phyloP scores from a whole-genome alignment of 2,888 invertebrate genomes.

The Drosophila hamatofila region DNA sequence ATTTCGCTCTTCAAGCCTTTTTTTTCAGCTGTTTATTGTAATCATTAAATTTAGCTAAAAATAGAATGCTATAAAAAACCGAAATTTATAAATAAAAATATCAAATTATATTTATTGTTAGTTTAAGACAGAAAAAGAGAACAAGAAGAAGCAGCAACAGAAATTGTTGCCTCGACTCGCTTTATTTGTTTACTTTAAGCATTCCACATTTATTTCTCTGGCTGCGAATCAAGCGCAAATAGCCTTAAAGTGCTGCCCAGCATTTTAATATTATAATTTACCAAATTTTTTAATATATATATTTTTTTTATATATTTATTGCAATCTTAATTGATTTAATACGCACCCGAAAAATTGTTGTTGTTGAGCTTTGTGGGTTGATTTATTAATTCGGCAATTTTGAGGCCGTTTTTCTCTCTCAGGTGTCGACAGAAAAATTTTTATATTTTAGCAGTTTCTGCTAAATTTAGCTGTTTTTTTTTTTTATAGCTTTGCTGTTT shows the following conservation, averaged over 20 bases:
- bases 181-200: slow-evolving; percentile 44
- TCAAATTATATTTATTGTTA: slow-evolving; percentile 48
- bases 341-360: slow-evolving; percentile 79
- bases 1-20: background rate
- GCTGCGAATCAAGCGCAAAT: slow-evolving; percentile 42
- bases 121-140: slow-evolving; percentile 3
- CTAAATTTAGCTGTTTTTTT: slow-evolving; percentile 14
- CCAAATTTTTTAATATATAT: background rate
- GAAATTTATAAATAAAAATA: slow-evolving; percentile 47
- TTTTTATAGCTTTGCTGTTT: background rate
- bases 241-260: background rate
- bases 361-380: slow-evolving; percentile 80
- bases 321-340: slow-evolving; percentile 9
- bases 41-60: slow-evolving; percentile 12
- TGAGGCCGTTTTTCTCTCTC: slow-evolving; percentile 63
- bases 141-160: background rate
- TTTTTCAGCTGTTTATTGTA: slow-evolving; percentile 15
- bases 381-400: slow-evolving; percentile 82
- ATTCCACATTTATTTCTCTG: slow-evolving; percentile 32
- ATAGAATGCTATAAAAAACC: slow-evolving; percentile 29
- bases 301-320: slow-evolving; percentile 1
- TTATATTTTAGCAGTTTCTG: slow-evolving; percentile 34
- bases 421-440: slow-evolving; percentile 10
- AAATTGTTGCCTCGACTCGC: background rate
- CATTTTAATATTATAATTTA: background rate